A percentile compares a stretch with the other conserved stretches of the same genome.
phyloP scores from a whole-genome alignment of 2,888 invertebrate species.

The Nemoura dubitans region DNA sequence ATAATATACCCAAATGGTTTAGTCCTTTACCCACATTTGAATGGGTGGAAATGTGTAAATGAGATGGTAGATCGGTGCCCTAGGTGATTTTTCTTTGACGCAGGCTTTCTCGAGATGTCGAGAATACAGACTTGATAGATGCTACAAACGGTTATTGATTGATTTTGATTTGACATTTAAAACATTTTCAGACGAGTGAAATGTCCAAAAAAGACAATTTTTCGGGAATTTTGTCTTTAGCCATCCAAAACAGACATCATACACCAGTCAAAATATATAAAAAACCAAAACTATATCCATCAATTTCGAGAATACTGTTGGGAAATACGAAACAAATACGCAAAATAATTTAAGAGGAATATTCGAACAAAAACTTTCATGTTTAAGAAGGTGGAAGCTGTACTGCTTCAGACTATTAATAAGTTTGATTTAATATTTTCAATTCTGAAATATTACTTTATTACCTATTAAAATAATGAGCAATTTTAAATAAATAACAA shows the following conservation, averaged over 20 bases:
- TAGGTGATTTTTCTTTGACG: neutral
- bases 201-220: slow-evolving; percentile 16
- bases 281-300: slow-evolving; percentile 29
- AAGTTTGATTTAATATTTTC: slow-evolving; percentile 28
- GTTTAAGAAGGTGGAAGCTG: slow-evolving; percentile 20
- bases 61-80: neutral
- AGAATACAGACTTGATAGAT: slow-evolving; percentile 14
- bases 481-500: slow-evolving; percentile 31
- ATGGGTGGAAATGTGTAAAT: neutral
- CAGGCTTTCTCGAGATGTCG: neutral
- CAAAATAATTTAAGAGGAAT: slow-evolving; percentile 21
- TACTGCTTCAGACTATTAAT: slow-evolving; percentile 16
- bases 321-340: slow-evolving; percentile 13
- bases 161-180: slow-evolving; percentile 1
- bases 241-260: slow-evolving; percentile 25
- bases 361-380: slow-evolving; percentile 15
- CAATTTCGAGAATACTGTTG: slow-evolving; percentile 32
- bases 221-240: slow-evolving; percentile 9
- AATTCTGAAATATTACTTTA: slow-evolving; percentile 16
- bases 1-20: too few species aligned
- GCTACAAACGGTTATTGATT: neutral
- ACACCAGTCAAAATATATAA: slow-evolving; percentile 21
- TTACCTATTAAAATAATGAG: neutral
- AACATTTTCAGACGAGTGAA: slow-evolving; percentile 39
- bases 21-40: neutral